Evolutionary conservation across 2,888 invertebrate species (phyloP), one percentile per base, ranked within the genome.

Genomic region (Alcis repandata): DNA sequence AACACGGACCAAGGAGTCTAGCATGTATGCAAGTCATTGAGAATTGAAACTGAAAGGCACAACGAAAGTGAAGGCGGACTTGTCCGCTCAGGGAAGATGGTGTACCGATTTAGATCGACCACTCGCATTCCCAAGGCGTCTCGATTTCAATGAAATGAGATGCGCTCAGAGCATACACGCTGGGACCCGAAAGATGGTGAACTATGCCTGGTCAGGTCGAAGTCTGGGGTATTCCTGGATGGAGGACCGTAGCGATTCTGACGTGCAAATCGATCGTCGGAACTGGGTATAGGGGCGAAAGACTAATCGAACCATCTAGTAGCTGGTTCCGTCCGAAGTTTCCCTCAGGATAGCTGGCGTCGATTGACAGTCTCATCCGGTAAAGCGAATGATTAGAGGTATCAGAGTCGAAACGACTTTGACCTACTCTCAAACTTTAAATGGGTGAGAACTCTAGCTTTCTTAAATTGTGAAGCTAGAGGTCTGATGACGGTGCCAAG

Each of bases 351-450:
- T 95, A 95, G 95, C 95, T 94, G 95, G 94, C 90, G 89, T 71
- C 80, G 77, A 77, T 75, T 67, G 76, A 80, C 88, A 94, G 94
- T 95, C 94, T 94, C 93, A 95, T 95, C 94, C 92, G 95, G 95
- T 95, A 95, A 95, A 95, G 95, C 95, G 95, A 96, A 95, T 95
- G 95, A 95, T 95, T 95, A 95, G 94, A 94, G 94, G 95, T 91
- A 88, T 95, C 94, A 95, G 94, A 94, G 94, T 86, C 94, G 94
- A 95, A 95, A 95, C 94, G 94, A 90, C 93, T 94, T 95, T 94
- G 94, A 95, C 95, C 95, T 95, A 95, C 95, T 96, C 95, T 96
- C 95, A 95, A 95, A 95, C 95, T 95, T 95, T 95, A 94, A 96
- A 95, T 95, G 94, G 95, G 95, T 95, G 94, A 95, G 95, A 95